Evolutionary conservation across 2,113 vertebrate species (phyloP).

Genomic region (Nibea coibor): DNA sequence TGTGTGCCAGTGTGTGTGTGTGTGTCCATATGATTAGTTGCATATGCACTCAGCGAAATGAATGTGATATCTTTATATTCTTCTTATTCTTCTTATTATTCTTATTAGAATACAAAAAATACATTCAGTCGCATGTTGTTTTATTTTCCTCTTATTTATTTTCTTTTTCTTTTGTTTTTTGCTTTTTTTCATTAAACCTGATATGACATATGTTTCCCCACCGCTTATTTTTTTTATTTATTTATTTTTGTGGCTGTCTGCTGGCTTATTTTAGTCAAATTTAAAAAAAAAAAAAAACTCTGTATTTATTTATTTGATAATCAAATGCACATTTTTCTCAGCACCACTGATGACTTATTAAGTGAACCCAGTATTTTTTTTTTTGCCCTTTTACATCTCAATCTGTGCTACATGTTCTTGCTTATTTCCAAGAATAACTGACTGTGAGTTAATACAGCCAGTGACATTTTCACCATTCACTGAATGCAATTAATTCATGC

Average conservation of each 20-base stretch:
- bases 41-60: not conserved
- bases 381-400: slow-evolving; percentile 58
- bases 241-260: not conserved
- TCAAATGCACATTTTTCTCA: slow-evolving; percentile 15
- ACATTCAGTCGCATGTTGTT: not conserved
- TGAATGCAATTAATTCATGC: slow-evolving; percentile 63
- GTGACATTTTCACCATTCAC: slow-evolving; percentile 80
- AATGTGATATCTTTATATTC: not conserved
- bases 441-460: slow-evolving; percentile 64
- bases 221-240: no score
- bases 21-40: not conserved
- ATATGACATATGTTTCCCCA: not conserved
- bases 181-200: not conserved
- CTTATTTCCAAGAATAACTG: slow-evolving; percentile 58
- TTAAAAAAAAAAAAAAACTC: no score
- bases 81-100: not conserved
- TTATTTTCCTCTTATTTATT: not conserved
- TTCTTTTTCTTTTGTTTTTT: not conserved
- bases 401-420: slow-evolving; percentile 50
- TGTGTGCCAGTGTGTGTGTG: slow-evolving; percentile 1
- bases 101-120: not conserved
- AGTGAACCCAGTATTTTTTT: slow-evolving; percentile 18
- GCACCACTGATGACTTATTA: slow-evolving; percentile 23
- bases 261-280: not conserved
- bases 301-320: slow-evolving; percentile 12